A percentile compares a stretch with the other conserved stretches of the same genome.
phyloP scores from a whole-genome alignment of 23 tunicate genomes.

The Styela clava region DNA sequence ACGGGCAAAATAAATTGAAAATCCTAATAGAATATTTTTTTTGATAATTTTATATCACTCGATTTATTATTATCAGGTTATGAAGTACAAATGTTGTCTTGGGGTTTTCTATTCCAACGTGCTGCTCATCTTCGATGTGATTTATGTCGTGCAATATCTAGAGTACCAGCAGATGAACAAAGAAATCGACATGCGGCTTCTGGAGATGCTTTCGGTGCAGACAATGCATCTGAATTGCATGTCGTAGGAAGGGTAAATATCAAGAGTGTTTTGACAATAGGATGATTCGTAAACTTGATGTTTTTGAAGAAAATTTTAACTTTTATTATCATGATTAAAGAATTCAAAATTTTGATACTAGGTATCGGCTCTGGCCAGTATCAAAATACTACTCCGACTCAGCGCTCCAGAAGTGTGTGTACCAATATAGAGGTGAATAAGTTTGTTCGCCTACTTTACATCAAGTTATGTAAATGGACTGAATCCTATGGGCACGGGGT shows the following conservation, averaged over 20 bases:
- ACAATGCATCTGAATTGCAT: slow-evolving; percentile 77
- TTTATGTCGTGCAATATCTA: slow-evolving; percentile 62
- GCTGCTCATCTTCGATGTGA: slow-evolving; percentile 60
- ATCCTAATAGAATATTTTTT: too few relatives aligned
- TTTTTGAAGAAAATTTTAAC: neutral
- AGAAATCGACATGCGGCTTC: slow-evolving; percentile 45
- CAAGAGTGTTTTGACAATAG: neutral
- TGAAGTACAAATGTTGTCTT: slow-evolving; percentile 83
- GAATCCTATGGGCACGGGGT: too few relatives aligned
- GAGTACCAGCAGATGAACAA: slow-evolving; percentile 53
- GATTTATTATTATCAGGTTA: slow-evolving; percentile 45
- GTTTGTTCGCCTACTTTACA: too few relatives aligned
- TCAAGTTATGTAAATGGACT: too few relatives aligned
- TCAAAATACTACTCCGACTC: too few relatives aligned
- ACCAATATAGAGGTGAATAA: too few relatives aligned
- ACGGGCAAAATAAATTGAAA: too few relatives aligned
- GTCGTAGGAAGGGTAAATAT: slow-evolving; percentile 26
- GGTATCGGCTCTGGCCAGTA: too few relatives aligned
- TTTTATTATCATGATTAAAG: too few relatives aligned
- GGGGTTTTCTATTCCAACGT: slow-evolving; percentile 77
- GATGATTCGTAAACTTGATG: neutral
- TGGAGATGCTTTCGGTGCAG: slow-evolving; percentile 58
- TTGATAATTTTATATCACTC: too few relatives aligned
- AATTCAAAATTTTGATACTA: too few relatives aligned
- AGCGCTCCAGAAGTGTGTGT: too few relatives aligned